Conservation (phyloP, 2,113 vertebrate species). For the Hirundichthys speculiger region DNA sequence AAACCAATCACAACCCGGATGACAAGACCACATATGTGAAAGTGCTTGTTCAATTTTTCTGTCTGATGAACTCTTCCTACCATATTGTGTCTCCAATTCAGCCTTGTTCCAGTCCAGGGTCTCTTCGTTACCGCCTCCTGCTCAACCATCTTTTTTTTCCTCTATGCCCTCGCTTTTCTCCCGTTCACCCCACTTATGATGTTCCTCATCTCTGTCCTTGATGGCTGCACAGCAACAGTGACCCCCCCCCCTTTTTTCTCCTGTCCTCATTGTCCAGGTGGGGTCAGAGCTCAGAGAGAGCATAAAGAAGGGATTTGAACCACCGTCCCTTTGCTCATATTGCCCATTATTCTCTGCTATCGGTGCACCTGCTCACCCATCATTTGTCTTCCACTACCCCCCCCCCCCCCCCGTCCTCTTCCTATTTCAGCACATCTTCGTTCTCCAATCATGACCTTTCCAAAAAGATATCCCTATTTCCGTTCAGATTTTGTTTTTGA, state of each 20-base stretch:
- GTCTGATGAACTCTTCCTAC: constrained; percentile 51
- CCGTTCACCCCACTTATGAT: constrained; percentile 26
- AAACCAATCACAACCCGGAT: constrained; percentile 14
- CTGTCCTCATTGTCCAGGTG: constrained; percentile 38
- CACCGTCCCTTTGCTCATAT: constrained; percentile 66
- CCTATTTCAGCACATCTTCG: constrained; percentile 3
- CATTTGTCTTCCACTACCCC: background rate
- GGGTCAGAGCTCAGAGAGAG: constrained; percentile 66
- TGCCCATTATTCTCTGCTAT: constrained; percentile 66
- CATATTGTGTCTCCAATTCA: constrained; percentile 50
- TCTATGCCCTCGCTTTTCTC: constrained; percentile 4
- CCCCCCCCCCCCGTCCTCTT: constrained; percentile 28
- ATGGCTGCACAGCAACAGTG: constrained; percentile 35
- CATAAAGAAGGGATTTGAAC: constrained; percentile 71
- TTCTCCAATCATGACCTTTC: constrained; percentile 17
- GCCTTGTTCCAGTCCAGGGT: constrained; percentile 46
- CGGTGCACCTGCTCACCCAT: constrained; percentile 69
- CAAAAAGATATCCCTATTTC: background rate
- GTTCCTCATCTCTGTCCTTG: constrained; percentile 31
- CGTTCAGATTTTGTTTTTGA: constrained; percentile 9
- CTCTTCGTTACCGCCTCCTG: constrained; percentile 60
- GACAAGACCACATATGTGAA: constrained; percentile 59
- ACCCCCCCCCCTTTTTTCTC: constrained; percentile 5
- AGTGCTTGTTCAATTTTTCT: constrained; percentile 50
- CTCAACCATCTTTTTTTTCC: constrained; percentile 17